These are phyloP conservation scores for Brachyrhaphis roseni DNA, from an alignment of 2,797 vertebrate species.

Conservation along the genomic window DNA sequence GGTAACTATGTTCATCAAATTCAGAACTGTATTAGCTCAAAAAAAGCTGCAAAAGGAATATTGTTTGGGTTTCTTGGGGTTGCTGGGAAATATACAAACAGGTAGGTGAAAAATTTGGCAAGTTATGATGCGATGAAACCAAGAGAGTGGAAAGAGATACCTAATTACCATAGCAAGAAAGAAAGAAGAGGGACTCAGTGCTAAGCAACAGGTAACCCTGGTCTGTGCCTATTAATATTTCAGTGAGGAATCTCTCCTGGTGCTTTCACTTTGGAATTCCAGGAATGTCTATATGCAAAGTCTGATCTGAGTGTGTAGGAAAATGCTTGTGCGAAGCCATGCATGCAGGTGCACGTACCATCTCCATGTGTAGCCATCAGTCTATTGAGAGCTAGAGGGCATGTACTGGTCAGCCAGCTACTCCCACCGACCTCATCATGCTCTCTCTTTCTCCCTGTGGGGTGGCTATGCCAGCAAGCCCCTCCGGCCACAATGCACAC, in stretches of 20 bases:
- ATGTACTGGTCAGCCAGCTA: slow-evolving; percentile 62
- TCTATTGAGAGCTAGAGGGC: slow-evolving; percentile 62
- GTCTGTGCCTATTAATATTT: slow-evolving; percentile 46
- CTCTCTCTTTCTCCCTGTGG: slow-evolving; percentile 63
- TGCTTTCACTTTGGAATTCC: slow-evolving; percentile 23
- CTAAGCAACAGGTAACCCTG: slow-evolving; percentile 14
- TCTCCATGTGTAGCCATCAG: slow-evolving; percentile 46
- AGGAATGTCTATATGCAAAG: slow-evolving; percentile 28
- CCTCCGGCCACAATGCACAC: slow-evolving; percentile 55
- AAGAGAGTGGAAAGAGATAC: slow-evolving; percentile 20
- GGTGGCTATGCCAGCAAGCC: slow-evolving; percentile 62
- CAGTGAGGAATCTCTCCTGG: slow-evolving; percentile 15
- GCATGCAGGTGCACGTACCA: not conserved
- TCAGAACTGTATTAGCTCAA: not conserved
- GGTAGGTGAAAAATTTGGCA: slow-evolving; percentile 2
- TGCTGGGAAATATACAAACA: slow-evolving; percentile 1
- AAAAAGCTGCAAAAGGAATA: not conserved
- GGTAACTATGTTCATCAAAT: slow-evolving; percentile 27
- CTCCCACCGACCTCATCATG: slow-evolving; percentile 66
- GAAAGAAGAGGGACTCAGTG: slow-evolving; percentile 1
- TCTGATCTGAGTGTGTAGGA: slow-evolving; percentile 16
- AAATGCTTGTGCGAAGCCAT: slow-evolving; percentile 29
- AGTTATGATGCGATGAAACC: slow-evolving; percentile 11
- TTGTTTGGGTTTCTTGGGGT: slow-evolving; percentile 1
- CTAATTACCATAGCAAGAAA: not conserved